A percentile compares a stretch with the other conserved stretches of the same genome.
These are phyloP conservation scores for Keiferia lycopersicella DNA, from an alignment of 2,888 invertebrate species.

Conservation along the genomic window DNA sequence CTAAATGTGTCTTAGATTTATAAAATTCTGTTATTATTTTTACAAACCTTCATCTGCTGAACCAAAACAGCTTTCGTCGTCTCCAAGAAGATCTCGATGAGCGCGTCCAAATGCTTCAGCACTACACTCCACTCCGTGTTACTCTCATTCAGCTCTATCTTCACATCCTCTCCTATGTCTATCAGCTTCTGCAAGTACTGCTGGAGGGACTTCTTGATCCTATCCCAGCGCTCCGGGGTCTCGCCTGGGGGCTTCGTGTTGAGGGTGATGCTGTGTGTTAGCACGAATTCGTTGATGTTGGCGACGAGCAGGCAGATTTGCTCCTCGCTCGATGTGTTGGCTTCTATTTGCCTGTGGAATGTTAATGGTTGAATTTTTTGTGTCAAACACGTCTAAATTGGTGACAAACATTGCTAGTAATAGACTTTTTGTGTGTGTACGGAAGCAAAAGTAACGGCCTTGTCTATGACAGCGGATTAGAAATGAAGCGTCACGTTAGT, in stretches of 20 bases:
- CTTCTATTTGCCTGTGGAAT: slow-evolving; percentile 66
- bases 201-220: slow-evolving; percentile 72
- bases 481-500: too few species aligned
- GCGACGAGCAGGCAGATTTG: slow-evolving; percentile 76
- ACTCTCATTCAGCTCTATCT: slow-evolving; percentile 71
- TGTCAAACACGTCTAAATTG: background rate
- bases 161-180: slow-evolving; percentile 75
- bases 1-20: background rate
- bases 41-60: slow-evolving; percentile 77
- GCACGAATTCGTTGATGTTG: slow-evolving; percentile 80
- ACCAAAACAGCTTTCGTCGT: slow-evolving; percentile 81
- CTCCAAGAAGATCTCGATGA: slow-evolving; percentile 80
- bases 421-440: too few species aligned
- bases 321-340: slow-evolving; percentile 57
- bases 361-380: background rate
- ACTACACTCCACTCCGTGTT: slow-evolving; percentile 66
- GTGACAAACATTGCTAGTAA: too few species aligned
- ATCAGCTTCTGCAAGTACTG: slow-evolving; percentile 72
- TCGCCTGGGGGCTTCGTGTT: slow-evolving; percentile 76
- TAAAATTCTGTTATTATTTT: background rate
- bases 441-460: too few species aligned
- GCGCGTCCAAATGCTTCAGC: slow-evolving; percentile 69
- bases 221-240: slow-evolving; percentile 75
- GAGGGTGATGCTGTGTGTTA: slow-evolving; percentile 75
- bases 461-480: too few species aligned